Evolutionary conservation across 2,113 vertebrate genomes (phyloP).

Genomic region (Crotalus tigris): DNA sequence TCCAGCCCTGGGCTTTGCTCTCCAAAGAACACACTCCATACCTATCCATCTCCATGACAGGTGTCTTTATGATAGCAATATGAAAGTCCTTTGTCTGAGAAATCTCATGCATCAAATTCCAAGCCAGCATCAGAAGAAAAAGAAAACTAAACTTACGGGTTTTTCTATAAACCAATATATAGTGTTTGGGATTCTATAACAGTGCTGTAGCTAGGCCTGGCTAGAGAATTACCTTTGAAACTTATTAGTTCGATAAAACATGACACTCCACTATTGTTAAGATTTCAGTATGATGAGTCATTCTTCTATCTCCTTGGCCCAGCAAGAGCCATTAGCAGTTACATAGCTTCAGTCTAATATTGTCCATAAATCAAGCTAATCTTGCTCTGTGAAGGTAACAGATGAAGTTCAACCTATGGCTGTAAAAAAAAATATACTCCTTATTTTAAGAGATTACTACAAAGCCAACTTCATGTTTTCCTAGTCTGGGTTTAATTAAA

Average conservation of each 20-base stretch:
- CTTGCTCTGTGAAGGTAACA: constrained; percentile 9
- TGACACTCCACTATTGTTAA: neutral
- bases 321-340: neutral
- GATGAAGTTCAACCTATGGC: neutral
- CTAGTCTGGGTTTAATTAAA: constrained; percentile 22
- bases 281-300: neutral
- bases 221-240: neutral
- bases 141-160: neutral
- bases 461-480: neutral
- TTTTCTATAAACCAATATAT: neutral
- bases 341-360: neutral
- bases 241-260: neutral
- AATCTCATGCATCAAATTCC: neutral
- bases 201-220: neutral
- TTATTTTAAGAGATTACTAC: neutral
- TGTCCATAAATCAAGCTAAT: neutral
- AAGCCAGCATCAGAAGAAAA: neutral
- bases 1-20: neutral
- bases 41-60: neutral
- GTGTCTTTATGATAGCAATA: neutral
- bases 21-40: neutral
- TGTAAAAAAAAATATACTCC: neutral
- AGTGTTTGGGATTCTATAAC: neutral
- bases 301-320: neutral
- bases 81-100: neutral